Conservation (phyloP, 2,797 vertebrate genomes). For the Ispidina picta region DNA sequence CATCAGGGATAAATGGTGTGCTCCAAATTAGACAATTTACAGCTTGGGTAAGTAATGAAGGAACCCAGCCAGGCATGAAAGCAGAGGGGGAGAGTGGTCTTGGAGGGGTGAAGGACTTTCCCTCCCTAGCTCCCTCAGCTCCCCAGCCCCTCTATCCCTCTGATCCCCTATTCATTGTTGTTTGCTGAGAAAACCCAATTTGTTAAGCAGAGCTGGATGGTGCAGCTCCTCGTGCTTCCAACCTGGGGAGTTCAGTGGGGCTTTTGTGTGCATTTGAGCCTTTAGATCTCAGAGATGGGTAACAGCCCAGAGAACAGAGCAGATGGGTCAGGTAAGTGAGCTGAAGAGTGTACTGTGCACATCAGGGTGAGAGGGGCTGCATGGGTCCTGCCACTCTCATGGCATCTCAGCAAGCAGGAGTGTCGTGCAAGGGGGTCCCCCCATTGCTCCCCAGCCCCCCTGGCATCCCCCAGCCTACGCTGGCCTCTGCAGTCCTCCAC, state of each 20-base stretch:
- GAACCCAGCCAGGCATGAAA: conserved; percentile 6
- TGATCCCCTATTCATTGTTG: background rate
- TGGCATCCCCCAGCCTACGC: background rate
- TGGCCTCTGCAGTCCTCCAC: conserved; percentile 8
- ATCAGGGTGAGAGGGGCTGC: fast-evolving
- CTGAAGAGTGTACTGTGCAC: background rate
- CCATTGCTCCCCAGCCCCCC: fast-evolving
- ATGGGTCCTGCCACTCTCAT: fast-evolving
- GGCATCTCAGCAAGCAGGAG: background rate
- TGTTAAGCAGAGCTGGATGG: background rate
- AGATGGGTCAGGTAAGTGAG: background rate
- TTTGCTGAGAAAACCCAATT: background rate
- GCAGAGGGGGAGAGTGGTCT: background rate
- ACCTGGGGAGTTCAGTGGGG: background rate
- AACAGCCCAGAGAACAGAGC: fast-evolving
- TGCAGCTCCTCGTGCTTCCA: background rate
- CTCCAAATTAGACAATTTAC: conserved; percentile 69
- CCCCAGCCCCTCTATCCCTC: background rate
- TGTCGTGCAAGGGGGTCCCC: background rate
- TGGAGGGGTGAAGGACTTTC: background rate
- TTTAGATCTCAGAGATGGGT: fast-evolving
- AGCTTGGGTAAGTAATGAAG: conserved; percentile 66
- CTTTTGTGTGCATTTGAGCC: background rate
- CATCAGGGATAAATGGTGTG: conserved; percentile 72
- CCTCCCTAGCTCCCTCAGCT: fast-evolving